Evolutionary conservation across 1,140 invertebrate genomes (phyloP).

Genomic region (Carcinoscorpius rotundicauda): DNA sequence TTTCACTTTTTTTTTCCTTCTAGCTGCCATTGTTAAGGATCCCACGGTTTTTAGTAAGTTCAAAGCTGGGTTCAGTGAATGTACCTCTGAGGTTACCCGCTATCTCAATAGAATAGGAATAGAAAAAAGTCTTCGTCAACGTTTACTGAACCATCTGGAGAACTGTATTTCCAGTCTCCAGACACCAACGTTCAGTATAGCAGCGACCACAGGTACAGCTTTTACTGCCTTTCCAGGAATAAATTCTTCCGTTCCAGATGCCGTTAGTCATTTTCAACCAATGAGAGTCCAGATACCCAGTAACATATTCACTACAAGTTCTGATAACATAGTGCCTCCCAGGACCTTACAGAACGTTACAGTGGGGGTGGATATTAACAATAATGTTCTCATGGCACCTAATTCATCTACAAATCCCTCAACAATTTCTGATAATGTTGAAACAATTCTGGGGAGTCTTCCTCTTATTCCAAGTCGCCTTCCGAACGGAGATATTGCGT

Average conservation of each 20-base stretch:
- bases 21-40: slow-evolving; percentile 60
- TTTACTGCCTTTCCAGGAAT: too few species aligned
- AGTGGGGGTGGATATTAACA: too few species aligned
- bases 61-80: slow-evolving; percentile 75
- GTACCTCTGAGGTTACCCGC: slow-evolving; percentile 62
- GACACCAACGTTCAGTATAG: neutral
- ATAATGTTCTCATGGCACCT: too few species aligned
- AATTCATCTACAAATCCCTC: too few species aligned
- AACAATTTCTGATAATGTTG: too few species aligned
- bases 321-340: too few species aligned
- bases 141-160: slow-evolving; percentile 58
- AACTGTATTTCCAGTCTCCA: slow-evolving; percentile 56
- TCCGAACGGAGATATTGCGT: slow-evolving; percentile 47
- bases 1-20: slow-evolving; percentile 24
- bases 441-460: slow-evolving; percentile 30
- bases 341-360: too few species aligned
- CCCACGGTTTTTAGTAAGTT: slow-evolving; percentile 69
- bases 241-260: too few species aligned
- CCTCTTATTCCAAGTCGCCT: slow-evolving; percentile 57
- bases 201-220: too few species aligned
- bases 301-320: too few species aligned
- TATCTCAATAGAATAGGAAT: slow-evolving; percentile 38
- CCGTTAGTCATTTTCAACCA: slow-evolving; percentile 5
- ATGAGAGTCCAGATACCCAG: slow-evolving; percentile 16
- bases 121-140: slow-evolving; percentile 52